Evolutionary conservation across 2,888 invertebrate genomes (phyloP).

Genomic region (Epirrhoe alternata): DNA sequence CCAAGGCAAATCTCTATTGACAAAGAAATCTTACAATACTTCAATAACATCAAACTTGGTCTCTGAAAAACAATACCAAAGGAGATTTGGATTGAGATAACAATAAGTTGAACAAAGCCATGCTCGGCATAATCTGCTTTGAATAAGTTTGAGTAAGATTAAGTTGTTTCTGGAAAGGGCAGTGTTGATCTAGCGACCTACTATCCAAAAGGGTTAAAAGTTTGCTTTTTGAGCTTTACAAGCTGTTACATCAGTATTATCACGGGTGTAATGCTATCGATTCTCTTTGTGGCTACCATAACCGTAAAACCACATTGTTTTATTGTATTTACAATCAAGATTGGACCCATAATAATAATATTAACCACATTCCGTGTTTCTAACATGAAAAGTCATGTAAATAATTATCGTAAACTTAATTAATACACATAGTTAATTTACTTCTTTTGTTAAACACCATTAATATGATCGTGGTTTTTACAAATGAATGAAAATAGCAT

Average conservation of each 20-base stretch:
- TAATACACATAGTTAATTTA: background rate
- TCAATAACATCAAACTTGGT: slow-evolving; percentile 9
- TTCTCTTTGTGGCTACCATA: slow-evolving; percentile 25
- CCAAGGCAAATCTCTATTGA: slow-evolving; percentile 20
- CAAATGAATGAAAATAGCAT: slow-evolving; percentile 27
- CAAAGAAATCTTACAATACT: slow-evolving; percentile 19
- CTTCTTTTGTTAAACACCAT: slow-evolving; percentile 16
- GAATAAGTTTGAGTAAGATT: slow-evolving; percentile 31
- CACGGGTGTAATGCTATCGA: slow-evolving; percentile 7
- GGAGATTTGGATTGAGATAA: slow-evolving; percentile 14
- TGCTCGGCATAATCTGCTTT: slow-evolving; percentile 28
- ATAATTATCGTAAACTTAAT: background rate
- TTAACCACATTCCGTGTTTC: slow-evolving; percentile 1
- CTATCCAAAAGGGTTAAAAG: background rate
- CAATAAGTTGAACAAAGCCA: slow-evolving; percentile 15
- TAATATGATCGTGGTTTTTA: slow-evolving; percentile 14
- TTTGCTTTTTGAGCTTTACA: background rate
- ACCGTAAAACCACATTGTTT: slow-evolving; percentile 26
- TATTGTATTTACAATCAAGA: slow-evolving; percentile 25
- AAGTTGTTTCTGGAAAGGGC: slow-evolving; percentile 27
- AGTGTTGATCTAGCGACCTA: slow-evolving; percentile 16
- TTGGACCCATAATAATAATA: slow-evolving; percentile 16
- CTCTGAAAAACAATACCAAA: slow-evolving; percentile 24
- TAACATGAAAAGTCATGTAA: background rate
- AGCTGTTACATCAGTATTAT: slow-evolving; percentile 22